Base-by-base conservation (phyloP, 1,140 invertebrate species). In the Caenorhabditis tropicalis region DNA sequence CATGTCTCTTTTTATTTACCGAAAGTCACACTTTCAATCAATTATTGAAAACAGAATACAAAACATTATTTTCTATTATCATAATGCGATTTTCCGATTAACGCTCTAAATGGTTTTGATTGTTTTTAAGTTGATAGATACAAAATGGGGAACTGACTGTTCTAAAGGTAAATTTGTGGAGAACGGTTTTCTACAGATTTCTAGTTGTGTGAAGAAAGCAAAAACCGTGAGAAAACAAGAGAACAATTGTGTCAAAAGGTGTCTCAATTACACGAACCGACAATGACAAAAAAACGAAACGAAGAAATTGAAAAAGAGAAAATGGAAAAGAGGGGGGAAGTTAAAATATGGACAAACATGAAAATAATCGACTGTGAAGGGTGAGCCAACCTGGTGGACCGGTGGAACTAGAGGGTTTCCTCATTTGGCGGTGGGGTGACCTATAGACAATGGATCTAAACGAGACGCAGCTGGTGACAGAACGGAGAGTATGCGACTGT, bases 291-390 rank as follows among this genome's bases (percentile, higher is more conserved):
- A 46, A 74, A 46, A 16, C n/a, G 29, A 74, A 74, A 46, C 36
- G 36, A 74, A 46, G n/a, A 46, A 74, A 74, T 12, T 31, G 65
- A 74, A 27, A 24, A 43, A 74, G 24, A 46, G n/a, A 31, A 74
- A 43, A 46, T 12, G 15, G 53, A 65, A 29, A 65, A 33, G 15
- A 36, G 24, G 16, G 19, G 31, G 31, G 7, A 6, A 36, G 65
- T 74, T 74, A 74, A 74, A 74, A 74, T 74, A 74, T 74, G 33
- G 36, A 29, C 65, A 74, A 74, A 74, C 65, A 74, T 74, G 65
- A 74, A 74, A 74, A 74, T 74, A 74, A 74, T 74, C 65, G 65
- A 74, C 65, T 43, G 21, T 43, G 65, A 74, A 74, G 36, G 36
- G n/a, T 15, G 36, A 43, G 36, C 65, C 65, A 43, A 74, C 36